Percentiles rank a stretch among this genome's conserved stretches.
Evolutionary conservation across 2,113 vertebrate species (phyloP).

Genomic region (Plecturocebus donacophilus): DNA sequence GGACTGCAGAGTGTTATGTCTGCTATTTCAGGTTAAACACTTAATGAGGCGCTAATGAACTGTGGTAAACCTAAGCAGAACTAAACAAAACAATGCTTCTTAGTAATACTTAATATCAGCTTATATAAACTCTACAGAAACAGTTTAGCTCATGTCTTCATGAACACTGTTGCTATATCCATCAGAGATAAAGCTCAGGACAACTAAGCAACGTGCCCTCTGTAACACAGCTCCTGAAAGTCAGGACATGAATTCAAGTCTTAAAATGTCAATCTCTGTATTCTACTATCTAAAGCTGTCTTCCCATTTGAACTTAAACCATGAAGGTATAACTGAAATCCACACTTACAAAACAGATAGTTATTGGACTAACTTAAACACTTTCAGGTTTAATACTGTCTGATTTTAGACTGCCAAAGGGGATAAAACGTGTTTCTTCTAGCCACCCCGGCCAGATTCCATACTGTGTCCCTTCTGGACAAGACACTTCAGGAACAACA

Average conservation of each 20-base stretch:
- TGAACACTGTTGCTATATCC: neutral
- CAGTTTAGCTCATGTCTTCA: neutral
- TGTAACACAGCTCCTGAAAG: neutral
- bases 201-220: neutral
- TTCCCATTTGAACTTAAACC: conserved; percentile 18
- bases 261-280: conserved; percentile 15
- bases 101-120: neutral
- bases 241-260: neutral
- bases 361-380: neutral
- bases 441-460: neutral
- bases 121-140: conserved; percentile 14
- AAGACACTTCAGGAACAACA: neutral
- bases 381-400: neutral
- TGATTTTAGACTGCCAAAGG: conserved; percentile 14
- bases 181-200: neutral
- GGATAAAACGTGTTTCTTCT: neutral
- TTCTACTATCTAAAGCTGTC: neutral
- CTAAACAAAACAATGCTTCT: conserved; percentile 9
- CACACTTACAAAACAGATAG: neutral
- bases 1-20: neutral
- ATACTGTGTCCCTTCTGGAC: neutral
- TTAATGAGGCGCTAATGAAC: neutral
- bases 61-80: neutral
- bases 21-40: neutral
- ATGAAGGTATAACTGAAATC: neutral